Evolutionary conservation across 2,888 invertebrate species (phyloP).

Genomic region (Hanleya hanleyi): DNA sequence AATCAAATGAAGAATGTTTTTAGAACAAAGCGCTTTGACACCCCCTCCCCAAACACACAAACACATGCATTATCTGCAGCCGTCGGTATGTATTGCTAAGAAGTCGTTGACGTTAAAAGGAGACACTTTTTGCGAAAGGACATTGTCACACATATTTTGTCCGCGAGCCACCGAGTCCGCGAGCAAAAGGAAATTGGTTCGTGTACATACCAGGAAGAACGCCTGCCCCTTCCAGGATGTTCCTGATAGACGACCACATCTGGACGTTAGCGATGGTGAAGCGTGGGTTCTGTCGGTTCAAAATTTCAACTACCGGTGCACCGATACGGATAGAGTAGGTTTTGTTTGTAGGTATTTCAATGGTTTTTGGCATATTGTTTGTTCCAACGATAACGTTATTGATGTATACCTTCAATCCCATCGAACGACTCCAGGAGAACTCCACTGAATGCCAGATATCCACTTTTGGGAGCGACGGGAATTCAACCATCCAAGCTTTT

Average conservation of each 20-base stretch:
- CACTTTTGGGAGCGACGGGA: neutral
- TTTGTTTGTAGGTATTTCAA: neutral
- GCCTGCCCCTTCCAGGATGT: neutral
- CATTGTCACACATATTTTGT: no score
- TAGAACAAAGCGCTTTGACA: no score
- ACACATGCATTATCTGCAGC: no score
- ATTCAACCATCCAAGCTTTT: neutral
- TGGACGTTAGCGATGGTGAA: neutral
- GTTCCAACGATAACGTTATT: constrained; percentile 15
- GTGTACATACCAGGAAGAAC: neutral
- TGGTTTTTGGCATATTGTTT: neutral
- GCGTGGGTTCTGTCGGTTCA: neutral
- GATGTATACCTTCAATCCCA: constrained; percentile 41
- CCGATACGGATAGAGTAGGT: neutral
- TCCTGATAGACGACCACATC: neutral
- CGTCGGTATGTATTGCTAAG: no score
- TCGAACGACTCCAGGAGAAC: constrained; percentile 47
- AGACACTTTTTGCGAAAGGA: no score
- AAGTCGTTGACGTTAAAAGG: no score
- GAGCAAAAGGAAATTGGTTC: no score
- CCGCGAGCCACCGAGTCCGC: no score
- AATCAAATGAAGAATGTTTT: no score
- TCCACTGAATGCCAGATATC: constrained; percentile 27
- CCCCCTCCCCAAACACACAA: no score
- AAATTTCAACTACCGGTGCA: neutral